These are phyloP conservation scores for Drosophila nebulosa DNA, from an alignment of 1,140 invertebrate genomes.

Conservation along the genomic window DNA sequence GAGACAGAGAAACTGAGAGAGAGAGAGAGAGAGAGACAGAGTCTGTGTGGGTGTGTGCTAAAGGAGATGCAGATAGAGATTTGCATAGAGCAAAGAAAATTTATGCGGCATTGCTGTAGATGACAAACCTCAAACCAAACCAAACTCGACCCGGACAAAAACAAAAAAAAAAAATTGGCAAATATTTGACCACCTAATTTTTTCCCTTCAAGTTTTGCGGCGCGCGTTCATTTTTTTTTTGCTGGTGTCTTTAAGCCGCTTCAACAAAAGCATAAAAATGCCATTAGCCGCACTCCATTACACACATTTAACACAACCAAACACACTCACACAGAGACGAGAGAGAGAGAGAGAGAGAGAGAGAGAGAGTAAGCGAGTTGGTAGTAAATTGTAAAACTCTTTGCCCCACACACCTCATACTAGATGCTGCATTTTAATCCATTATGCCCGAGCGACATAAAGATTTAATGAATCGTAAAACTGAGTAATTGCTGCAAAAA, in stretches of 20 bases:
- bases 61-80: constrained; percentile 46
- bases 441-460: constrained; percentile 63
- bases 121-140: background rate
- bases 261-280: constrained; percentile 45
- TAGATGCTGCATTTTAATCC: constrained; percentile 61
- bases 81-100: constrained; percentile 7
- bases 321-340: background rate
- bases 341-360: background rate
- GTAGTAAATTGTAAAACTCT: constrained; percentile 11
- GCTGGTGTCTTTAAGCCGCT: constrained; percentile 41
- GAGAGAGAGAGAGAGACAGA: background rate
- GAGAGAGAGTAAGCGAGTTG: background rate
- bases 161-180: constrained; percentile 49
- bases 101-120: background rate
- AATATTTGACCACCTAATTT: constrained; percentile 46
- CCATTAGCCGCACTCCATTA: constrained; percentile 61
- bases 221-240: background rate
- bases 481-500: constrained; percentile 65
- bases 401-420: constrained; percentile 17
- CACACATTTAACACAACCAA: constrained; percentile 8
- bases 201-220: constrained; percentile 55
- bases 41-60: constrained; percentile 48
- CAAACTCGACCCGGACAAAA: constrained; percentile 13
- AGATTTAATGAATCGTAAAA: constrained; percentile 74
- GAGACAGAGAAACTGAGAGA: background rate